Conservation (phyloP, 2,113 vertebrate genomes). For the Pelmatolapia mariae region DNA sequence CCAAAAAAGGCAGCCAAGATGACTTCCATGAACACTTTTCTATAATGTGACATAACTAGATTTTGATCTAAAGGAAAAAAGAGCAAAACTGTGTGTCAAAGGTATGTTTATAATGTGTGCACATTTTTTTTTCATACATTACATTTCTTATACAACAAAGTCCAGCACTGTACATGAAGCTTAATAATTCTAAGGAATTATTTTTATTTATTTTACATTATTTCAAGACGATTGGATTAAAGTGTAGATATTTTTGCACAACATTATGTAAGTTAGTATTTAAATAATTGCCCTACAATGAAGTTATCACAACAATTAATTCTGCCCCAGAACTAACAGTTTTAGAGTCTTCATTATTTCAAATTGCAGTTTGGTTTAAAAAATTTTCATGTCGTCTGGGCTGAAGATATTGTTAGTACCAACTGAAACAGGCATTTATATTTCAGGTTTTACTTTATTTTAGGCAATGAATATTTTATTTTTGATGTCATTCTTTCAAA, state of each 20-base stretch:
- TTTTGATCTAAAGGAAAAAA: background rate
- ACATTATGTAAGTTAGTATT: background rate
- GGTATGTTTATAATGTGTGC: background rate
- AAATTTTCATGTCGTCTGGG: rapidly evolving
- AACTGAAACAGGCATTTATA: background rate
- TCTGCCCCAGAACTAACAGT: background rate
- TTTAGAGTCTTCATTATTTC: background rate
- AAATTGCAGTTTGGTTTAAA: background rate
- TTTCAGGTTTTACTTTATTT: background rate
- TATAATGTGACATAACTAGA: background rate
- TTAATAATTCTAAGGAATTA: background rate
- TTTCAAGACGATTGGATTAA: background rate
- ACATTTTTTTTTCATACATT: background rate
- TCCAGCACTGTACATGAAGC: background rate
- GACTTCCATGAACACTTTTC: background rate
- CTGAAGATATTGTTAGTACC: background rate
- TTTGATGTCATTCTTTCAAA: background rate
- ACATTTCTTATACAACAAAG: background rate
- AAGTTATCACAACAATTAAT: background rate
- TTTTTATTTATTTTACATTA: background rate
- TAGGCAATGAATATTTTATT: background rate
- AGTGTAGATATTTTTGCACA: background rate
- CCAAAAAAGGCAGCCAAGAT: conserved; percentile 9
- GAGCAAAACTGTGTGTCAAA: background rate
- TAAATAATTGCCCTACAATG: background rate